phyloP scores from a whole-genome alignment of 2,113 vertebrate genomes.

The Haplochromis vanheusdeni region DNA sequence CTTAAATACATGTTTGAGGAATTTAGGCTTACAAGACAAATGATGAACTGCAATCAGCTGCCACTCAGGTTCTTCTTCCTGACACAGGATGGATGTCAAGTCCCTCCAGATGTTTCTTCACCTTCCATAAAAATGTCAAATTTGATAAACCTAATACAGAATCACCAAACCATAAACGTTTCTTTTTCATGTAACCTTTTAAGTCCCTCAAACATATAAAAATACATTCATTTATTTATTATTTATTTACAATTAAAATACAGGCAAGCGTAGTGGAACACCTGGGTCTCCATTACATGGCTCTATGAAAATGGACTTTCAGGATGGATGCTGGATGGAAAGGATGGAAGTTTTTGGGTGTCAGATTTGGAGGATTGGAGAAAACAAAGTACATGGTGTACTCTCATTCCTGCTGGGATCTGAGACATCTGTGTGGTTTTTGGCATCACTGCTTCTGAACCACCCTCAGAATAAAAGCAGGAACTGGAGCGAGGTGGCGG shows the following conservation, averaged over 20 bases:
- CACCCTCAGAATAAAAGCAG: neutral
- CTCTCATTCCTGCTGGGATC: neutral
- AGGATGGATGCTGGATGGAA: neutral
- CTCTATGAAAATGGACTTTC: neutral
- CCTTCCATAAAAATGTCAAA: neutral
- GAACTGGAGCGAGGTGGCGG: rapidly evolving
- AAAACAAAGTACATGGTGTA: neutral
- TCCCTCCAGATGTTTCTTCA: neutral
- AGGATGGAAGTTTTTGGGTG: neutral
- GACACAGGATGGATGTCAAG: neutral
- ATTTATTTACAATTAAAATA: neutral
- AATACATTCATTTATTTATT: neutral
- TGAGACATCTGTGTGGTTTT: neutral
- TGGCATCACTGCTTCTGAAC: neutral
- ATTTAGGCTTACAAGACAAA: neutral
- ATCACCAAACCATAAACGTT: neutral
- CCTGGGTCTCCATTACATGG: neutral
- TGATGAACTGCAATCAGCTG: neutral
- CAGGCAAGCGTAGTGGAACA: rapidly evolving
- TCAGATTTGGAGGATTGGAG: neutral
- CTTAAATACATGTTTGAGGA: neutral
- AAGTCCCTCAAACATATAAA: neutral
- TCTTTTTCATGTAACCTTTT: neutral
- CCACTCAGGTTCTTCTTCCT: rapidly evolving
- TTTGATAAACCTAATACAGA: neutral